phyloP scores from a whole-genome alignment of 1,140 invertebrate species.

The Ooceraea biroi region DNA sequence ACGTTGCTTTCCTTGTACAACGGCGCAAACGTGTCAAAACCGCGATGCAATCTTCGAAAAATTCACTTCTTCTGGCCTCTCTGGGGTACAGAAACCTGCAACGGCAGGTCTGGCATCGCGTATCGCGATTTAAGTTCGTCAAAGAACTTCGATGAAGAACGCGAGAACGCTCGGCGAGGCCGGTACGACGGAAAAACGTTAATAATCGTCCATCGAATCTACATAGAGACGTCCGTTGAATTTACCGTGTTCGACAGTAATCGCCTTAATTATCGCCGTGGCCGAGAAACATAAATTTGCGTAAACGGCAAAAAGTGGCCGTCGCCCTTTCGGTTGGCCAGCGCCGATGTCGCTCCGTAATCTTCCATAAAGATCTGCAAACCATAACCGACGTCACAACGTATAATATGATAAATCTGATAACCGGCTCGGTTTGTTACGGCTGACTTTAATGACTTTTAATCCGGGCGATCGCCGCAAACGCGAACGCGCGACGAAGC shows the following conservation, averaged over 20 bases:
- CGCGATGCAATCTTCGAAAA: too few relatives aligned
- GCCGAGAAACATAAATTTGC: constrained; percentile 55
- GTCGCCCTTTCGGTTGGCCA: constrained; percentile 44
- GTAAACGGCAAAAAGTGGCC: constrained; percentile 34
- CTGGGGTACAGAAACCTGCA: not conserved
- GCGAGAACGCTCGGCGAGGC: not conserved
- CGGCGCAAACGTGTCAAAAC: too few relatives aligned
- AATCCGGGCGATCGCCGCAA: constrained; percentile 11
- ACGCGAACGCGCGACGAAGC: not conserved
- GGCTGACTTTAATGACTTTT: constrained; percentile 58
- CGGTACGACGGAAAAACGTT: not conserved
- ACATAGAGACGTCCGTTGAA: constrained; percentile 33
- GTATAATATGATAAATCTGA: constrained; percentile 61
- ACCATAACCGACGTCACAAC: constrained; percentile 42
- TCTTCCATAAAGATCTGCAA: constrained; percentile 53
- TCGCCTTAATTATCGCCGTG: constrained; percentile 51
- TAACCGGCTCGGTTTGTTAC: constrained; percentile 28
- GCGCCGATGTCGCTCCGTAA: constrained; percentile 46
- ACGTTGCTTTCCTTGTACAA: too few relatives aligned
- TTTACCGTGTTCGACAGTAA: constrained; percentile 52
- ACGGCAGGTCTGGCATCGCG: not conserved
- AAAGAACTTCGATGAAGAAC: too few relatives aligned
- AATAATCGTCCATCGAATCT: constrained; percentile 43
- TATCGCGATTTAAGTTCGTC: not conserved
- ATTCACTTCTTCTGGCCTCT: not conserved